Evolutionary conservation across 2,113 vertebrate species (phyloP).

Genomic region (Leucopsar rothschildi): DNA sequence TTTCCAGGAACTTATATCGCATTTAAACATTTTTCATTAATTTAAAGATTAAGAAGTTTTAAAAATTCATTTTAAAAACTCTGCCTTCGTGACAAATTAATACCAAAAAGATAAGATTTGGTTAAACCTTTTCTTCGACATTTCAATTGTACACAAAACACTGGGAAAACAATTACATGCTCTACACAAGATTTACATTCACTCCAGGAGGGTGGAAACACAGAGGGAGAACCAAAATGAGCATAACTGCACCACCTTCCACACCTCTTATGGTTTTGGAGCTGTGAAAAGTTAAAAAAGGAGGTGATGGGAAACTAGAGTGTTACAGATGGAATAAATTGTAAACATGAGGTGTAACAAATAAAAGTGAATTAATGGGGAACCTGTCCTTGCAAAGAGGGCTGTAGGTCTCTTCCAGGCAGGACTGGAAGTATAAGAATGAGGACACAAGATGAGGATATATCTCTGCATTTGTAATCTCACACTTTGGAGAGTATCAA

Average conservation of each 20-base stretch:
- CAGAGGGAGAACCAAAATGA: not conserved
- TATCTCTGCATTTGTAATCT: not conserved
- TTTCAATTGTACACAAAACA: not conserved
- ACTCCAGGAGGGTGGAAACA: not conserved
- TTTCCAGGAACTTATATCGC: not conserved
- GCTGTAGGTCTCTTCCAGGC: not conserved
- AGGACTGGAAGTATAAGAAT: not conserved
- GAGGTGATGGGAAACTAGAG: not conserved
- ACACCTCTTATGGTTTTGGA: not conserved
- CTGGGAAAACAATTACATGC: not conserved
- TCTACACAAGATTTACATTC: not conserved
- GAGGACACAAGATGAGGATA: not conserved
- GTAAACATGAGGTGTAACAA: not conserved
- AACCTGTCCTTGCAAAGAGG: not conserved
- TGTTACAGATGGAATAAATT: not conserved
- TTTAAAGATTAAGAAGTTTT: not conserved
- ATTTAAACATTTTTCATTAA: not conserved
- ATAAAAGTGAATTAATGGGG: not conserved
- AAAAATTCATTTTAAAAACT: not conserved
- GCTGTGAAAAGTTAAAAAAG: not conserved
- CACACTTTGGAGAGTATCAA: not conserved
- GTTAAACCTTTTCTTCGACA: not conserved
- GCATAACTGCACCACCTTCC: not conserved
- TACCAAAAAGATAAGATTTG: not conserved
- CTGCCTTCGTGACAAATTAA: not conserved